phyloP scores from a whole-genome alignment of 2,888 invertebrate genomes.

The Homarus gammarus region DNA sequence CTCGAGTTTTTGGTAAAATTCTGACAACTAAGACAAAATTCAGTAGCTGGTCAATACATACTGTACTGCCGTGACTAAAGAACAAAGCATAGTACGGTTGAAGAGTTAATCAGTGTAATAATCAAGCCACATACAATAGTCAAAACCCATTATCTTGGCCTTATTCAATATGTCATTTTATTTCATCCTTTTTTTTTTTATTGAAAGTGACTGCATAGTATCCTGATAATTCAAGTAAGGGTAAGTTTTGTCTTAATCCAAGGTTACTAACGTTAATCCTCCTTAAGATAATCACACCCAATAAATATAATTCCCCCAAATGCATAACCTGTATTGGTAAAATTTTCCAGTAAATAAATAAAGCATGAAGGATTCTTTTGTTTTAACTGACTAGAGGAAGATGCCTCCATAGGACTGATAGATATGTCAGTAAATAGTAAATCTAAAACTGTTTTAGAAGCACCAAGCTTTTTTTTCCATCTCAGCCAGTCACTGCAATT shows the following conservation, averaged over 20 bases:
- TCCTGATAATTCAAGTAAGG: slow-evolving; percentile 59
- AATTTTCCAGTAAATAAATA: slow-evolving; percentile 37
- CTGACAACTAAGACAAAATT: no score
- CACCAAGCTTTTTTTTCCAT: slow-evolving; percentile 23
- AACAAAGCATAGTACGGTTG: no score
- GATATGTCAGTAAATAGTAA: slow-evolving; percentile 21
- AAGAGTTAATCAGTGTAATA: neutral
- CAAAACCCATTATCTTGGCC: neutral
- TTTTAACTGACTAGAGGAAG: slow-evolving; percentile 17
- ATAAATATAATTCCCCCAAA: slow-evolving; percentile 30
- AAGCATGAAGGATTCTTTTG: slow-evolving; percentile 44
- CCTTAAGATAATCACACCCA: slow-evolving; percentile 20
- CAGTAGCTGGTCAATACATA: no score
- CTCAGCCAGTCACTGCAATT: slow-evolving; percentile 13
- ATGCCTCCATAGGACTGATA: slow-evolving; percentile 15
- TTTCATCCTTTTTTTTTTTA: slow-evolving; percentile 53
- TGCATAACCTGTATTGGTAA: slow-evolving; percentile 36
- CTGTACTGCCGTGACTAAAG: no score
- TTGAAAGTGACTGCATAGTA: slow-evolving; percentile 53
- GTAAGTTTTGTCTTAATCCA: slow-evolving; percentile 34
- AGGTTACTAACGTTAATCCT: slow-evolving; percentile 46
- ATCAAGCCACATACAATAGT: neutral
- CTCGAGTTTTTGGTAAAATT: no score
- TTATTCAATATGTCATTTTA: slow-evolving; percentile 29
- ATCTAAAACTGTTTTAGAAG: slow-evolving; percentile 25